Percentiles rank a stretch among this genome's conserved stretches.
These are phyloP conservation scores for Acrocyrtus sp. DNA, from an alignment of 2,888 invertebrate genomes.

Conservation along the genomic window DNA sequence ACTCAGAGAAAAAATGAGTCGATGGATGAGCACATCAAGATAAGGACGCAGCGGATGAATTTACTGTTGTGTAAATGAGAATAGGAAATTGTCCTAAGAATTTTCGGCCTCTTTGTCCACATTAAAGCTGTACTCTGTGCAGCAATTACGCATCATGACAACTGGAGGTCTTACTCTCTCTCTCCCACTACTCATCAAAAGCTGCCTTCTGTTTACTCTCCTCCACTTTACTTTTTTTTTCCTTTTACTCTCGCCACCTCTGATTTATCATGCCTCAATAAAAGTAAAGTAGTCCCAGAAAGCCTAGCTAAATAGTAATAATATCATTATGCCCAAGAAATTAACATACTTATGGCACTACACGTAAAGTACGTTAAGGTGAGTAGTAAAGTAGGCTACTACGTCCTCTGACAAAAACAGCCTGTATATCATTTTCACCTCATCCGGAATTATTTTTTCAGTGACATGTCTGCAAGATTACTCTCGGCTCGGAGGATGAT, in stretches of 20 bases:
- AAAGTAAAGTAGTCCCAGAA: slow-evolving; percentile 1
- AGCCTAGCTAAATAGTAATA: no score
- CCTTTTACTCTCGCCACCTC: slow-evolving; percentile 8
- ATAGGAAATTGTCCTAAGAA: slow-evolving; percentile 48
- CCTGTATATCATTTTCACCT: no score
- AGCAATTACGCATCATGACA: slow-evolving; percentile 53
- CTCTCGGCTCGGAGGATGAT: no score
- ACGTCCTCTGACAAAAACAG: no score
- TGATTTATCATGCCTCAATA: slow-evolving; percentile 11
- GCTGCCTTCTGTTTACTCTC: background rate
- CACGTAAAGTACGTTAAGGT: no score
- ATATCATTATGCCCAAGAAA: no score
- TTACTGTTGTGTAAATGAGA: slow-evolving; percentile 53
- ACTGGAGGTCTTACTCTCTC: slow-evolving; percentile 50
- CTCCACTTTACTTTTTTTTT: no score
- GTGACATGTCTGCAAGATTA: no score
- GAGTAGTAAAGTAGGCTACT: no score
- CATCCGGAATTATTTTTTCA: no score
- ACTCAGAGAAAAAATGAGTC: slow-evolving; percentile 13
- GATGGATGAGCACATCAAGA: slow-evolving; percentile 49
- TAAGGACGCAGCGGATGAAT: slow-evolving; percentile 47
- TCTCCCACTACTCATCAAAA: slow-evolving; percentile 11
- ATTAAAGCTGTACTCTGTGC: slow-evolving; percentile 63
- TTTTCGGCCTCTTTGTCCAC: slow-evolving; percentile 63
- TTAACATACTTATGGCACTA: no score